A percentile compares a stretch with the other conserved stretches of the same genome.
Conservation (phyloP, 1,140 invertebrate species). For the Diploscapter pachys region DNA sequence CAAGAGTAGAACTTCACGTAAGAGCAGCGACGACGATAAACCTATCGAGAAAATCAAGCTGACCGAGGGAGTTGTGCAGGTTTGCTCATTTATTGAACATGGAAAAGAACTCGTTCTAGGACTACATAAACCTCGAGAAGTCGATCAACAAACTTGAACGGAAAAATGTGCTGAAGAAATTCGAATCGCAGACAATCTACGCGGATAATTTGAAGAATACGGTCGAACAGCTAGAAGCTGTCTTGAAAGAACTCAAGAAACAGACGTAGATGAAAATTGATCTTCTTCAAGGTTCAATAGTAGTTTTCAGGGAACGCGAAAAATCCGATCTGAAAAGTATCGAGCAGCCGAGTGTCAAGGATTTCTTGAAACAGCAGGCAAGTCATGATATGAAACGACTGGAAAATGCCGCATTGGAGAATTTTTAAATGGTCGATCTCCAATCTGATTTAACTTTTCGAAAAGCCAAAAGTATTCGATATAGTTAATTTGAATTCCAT, state of each 20-base stretch:
- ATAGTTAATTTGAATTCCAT: no score
- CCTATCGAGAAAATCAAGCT: conserved; percentile 42
- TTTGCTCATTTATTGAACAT: conserved; percentile 1
- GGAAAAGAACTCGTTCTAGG: conserved; percentile 29
- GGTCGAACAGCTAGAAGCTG: conserved; percentile 55
- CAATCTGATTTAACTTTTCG: no score
- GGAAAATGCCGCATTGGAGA: no score
- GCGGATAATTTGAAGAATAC: conserved; percentile 55
- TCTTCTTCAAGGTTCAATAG: conserved; percentile 3
- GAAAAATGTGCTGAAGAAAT: conserved; percentile 55
- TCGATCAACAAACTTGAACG: conserved; percentile 46
- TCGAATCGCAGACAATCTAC: conserved; percentile 52
- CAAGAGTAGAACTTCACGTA: no score
- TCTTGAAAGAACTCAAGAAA: conserved; percentile 52
- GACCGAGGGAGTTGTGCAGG: conserved; percentile 51
- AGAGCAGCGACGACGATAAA: conserved; percentile 12
- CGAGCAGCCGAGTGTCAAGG: conserved; percentile 56
- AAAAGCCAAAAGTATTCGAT: no score
- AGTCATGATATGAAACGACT: conserved; percentile 4
- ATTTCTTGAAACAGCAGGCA: conserved; percentile 60
- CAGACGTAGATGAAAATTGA: conserved; percentile 55
- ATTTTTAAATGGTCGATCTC: no score
- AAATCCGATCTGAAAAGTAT: conserved; percentile 61
- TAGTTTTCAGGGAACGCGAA: conserved; percentile 58
- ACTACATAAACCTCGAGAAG: conserved; percentile 52